Percentiles rank a stretch among this genome's conserved stretches.
Evolutionary conservation across 2,888 invertebrate genomes (phyloP).

Genomic region (Noctua janthina): DNA sequence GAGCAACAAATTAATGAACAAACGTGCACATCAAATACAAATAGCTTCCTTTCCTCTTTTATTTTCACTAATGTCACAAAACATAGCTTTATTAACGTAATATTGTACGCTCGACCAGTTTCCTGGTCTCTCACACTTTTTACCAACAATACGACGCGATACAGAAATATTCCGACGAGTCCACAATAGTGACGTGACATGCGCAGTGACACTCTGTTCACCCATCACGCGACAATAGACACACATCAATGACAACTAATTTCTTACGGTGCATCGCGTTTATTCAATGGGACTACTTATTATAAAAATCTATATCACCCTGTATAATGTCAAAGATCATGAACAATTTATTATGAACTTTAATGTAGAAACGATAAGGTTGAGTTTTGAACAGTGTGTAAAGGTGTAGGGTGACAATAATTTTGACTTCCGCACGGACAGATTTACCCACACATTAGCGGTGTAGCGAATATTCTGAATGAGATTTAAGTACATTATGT

Average conservation of each 20-base stretch:
- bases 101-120: conserved; percentile 41
- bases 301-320: conserved; percentile 69
- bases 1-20: not conserved
- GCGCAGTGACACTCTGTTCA: conserved; percentile 71
- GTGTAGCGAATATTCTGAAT: conserved; percentile 78
- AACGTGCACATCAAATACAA: not conserved
- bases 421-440: conserved; percentile 83
- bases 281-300: conserved; percentile 77
- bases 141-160: conserved; percentile 53
- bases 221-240: conserved; percentile 77
- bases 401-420: conserved; percentile 71
- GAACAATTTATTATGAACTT: conserved; percentile 48
- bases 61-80: not conserved
- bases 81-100: conserved; percentile 16
- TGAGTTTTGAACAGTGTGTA: conserved; percentile 21
- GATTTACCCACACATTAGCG: conserved; percentile 87
- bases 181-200: conserved; percentile 55
- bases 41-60: not conserved
- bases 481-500: conserved; percentile 68
- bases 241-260: conserved; percentile 88
- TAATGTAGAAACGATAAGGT: conserved; percentile 16
- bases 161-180: conserved; percentile 51
- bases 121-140: conserved; percentile 60
- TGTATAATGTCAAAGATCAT: conserved; percentile 40
- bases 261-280: conserved; percentile 87